Percentiles rank a stretch among this genome's conserved stretches.
These are phyloP conservation scores for Mus caroli DNA, from an alignment of 2,797 vertebrate genomes.

Conservation along the genomic window DNA sequence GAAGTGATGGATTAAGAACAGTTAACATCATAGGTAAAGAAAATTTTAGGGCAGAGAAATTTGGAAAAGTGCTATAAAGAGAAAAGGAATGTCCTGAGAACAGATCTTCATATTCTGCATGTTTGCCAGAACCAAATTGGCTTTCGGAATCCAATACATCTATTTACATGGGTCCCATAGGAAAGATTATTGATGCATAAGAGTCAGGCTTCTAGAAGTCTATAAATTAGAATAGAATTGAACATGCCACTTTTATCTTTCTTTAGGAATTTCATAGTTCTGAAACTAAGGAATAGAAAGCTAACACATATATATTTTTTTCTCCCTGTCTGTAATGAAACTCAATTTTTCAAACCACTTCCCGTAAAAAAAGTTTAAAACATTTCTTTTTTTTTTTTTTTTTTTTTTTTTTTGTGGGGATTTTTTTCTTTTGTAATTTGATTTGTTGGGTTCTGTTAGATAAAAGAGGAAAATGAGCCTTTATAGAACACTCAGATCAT, in stretches of 20 bases:
- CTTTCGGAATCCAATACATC: conserved; percentile 9
- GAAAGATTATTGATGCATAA: neutral
- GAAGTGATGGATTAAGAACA: too few relatives aligned
- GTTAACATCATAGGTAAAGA: neutral
- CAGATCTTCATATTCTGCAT: neutral
- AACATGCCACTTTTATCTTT: neutral
- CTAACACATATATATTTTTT: conserved; percentile 2
- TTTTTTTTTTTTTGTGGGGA: neutral
- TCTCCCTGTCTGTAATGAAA: neutral
- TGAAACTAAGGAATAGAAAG: neutral
- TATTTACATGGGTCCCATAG: neutral
- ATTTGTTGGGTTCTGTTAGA: conserved; percentile 61
- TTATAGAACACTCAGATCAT: conserved; percentile 11
- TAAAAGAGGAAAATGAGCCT: conserved; percentile 24
- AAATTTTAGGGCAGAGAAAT: fast-evolving
- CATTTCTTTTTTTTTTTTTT: neutral
- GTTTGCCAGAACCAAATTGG: neutral
- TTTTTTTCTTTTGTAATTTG: conserved; percentile 23
- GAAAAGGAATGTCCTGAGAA: neutral
- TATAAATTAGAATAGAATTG: neutral
- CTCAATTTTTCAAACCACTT: conserved; percentile 22
- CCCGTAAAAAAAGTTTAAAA: neutral
- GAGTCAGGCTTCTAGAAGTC: neutral
- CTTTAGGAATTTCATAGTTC: neutral
- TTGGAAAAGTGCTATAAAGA: neutral